Percentiles rank a stretch among this genome's conserved stretches.
Evolutionary conservation across 2,113 vertebrate species (phyloP).

Genomic region (Melanostigma gelatinosum): DNA sequence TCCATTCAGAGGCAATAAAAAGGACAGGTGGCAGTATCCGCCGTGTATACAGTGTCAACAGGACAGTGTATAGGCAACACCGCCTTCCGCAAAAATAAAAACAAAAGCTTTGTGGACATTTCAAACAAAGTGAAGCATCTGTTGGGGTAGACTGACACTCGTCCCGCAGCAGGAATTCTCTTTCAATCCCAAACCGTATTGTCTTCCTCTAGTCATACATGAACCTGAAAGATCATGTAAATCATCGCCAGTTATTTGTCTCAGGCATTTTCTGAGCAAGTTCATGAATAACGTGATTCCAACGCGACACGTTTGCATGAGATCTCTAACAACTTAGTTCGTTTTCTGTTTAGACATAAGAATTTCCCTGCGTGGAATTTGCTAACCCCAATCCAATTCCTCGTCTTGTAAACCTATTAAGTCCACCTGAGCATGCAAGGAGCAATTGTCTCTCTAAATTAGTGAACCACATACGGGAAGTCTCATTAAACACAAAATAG

Average conservation of each 20-base stretch:
- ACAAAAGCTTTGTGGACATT: slow-evolving; percentile 82
- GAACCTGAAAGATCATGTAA: slow-evolving; percentile 1
- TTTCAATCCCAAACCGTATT: slow-evolving; percentile 4
- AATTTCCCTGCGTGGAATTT: slow-evolving; percentile 61
- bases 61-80: slow-evolving; percentile 81
- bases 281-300: neutral
- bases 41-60: slow-evolving; percentile 83
- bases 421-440: slow-evolving; percentile 66
- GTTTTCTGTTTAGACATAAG: slow-evolving; percentile 38
- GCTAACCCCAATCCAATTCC: slow-evolving; percentile 56
- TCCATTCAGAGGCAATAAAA: slow-evolving; percentile 60
- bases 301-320: neutral
- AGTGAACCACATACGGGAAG: slow-evolving; percentile 67
- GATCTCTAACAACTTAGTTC: neutral
- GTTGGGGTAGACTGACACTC: slow-evolving; percentile 29
- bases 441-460: slow-evolving; percentile 75
- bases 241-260: neutral
- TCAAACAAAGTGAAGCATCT: slow-evolving; percentile 74
- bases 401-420: slow-evolving; percentile 66
- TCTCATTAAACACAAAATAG: slow-evolving; percentile 76
- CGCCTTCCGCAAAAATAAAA: slow-evolving; percentile 67
- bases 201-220: slow-evolving; percentile 15
- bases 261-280: neutral
- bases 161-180: slow-evolving; percentile 24
- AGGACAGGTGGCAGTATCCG: slow-evolving; percentile 75